Percentiles rank a stretch among this genome's conserved stretches.
phyloP scores from a whole-genome alignment of 2,797 vertebrate species.

The Eremophila alpestris region DNA sequence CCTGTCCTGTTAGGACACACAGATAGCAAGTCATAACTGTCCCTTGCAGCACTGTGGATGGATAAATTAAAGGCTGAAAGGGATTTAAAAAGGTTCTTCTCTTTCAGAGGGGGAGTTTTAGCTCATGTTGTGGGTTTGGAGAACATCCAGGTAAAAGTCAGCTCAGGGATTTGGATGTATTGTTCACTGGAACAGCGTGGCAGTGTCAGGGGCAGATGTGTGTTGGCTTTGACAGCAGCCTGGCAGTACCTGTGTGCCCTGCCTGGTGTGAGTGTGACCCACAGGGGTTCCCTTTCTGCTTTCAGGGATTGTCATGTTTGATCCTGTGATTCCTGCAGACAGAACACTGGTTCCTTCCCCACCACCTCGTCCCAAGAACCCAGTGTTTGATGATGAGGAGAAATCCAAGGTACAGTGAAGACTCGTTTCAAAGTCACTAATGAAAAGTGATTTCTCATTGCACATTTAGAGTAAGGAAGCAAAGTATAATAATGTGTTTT shows the following conservation, averaged over 20 bases:
- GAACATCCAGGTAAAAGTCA: neutral
- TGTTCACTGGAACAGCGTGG: neutral
- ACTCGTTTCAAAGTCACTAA: neutral
- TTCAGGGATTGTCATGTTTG: slow-evolving; percentile 86
- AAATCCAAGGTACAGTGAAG: slow-evolving; percentile 85
- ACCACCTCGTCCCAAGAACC: slow-evolving; percentile 86
- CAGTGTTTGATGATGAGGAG: slow-evolving; percentile 94
- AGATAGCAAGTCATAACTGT: neutral
- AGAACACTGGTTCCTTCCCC: slow-evolving; percentile 87
- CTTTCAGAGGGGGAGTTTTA: neutral
- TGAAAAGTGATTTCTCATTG: neutral
- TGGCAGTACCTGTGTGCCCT: neutral
- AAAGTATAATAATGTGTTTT: neutral
- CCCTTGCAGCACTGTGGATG: neutral
- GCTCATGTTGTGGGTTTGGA: neutral
- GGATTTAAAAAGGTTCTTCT: neutral
- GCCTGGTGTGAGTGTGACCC: neutral
- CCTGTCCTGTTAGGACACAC: neutral
- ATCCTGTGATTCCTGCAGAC: slow-evolving; percentile 86
- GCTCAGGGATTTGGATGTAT: neutral
- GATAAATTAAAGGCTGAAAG: neutral
- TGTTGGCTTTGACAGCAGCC: neutral
- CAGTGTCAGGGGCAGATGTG: neutral
- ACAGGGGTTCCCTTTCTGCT: neutral
- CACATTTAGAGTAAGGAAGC: neutral